phyloP scores from a whole-genome alignment of 2,797 vertebrate species.

The Ctenopoma multispine region DNA sequence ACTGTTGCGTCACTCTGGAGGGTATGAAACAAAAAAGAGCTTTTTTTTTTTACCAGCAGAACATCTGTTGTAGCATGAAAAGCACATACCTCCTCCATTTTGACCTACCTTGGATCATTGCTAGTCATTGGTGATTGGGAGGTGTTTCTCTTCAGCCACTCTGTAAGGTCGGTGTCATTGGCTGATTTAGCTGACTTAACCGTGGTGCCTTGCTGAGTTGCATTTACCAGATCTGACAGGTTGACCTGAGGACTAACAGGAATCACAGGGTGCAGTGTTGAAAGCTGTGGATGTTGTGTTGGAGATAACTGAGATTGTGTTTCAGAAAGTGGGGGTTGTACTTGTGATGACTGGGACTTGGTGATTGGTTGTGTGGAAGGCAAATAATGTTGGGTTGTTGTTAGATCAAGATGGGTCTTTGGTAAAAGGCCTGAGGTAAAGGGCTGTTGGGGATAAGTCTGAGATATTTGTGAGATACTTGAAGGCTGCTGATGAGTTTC shows the following conservation, averaged over 20 bases:
- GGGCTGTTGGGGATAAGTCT: constrained; percentile 1
- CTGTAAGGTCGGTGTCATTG: constrained; percentile 68
- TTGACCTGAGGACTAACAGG: constrained; percentile 41
- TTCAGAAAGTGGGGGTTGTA: constrained; percentile 18
- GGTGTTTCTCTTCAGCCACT: constrained; percentile 78
- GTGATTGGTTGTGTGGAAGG: constrained; percentile 16
- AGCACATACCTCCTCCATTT: neutral
- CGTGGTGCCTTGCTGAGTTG: constrained; percentile 49
- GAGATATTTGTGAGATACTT: constrained; percentile 16
- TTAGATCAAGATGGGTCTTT: constrained; percentile 42
- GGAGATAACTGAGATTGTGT: constrained; percentile 28
- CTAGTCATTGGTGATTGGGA: constrained; percentile 84
- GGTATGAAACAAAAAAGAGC: neutral
- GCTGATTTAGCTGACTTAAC: constrained; percentile 36
- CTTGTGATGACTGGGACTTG: constrained; percentile 8
- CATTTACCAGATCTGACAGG: constrained; percentile 51
- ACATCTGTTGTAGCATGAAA: neutral
- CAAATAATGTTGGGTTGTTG: constrained; percentile 18
- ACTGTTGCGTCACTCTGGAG: constrained; percentile 75
- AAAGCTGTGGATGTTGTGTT: constrained; percentile 20
- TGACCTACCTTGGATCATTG: constrained; percentile 76
- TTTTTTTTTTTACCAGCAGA: neutral
- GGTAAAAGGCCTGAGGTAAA: constrained; percentile 40
- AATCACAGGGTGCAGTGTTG: constrained; percentile 14
- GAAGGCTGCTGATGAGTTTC: constrained; percentile 22